Evolutionary conservation across 2,888 invertebrate species (phyloP).

Genomic region (Eremobia ochroleuca): DNA sequence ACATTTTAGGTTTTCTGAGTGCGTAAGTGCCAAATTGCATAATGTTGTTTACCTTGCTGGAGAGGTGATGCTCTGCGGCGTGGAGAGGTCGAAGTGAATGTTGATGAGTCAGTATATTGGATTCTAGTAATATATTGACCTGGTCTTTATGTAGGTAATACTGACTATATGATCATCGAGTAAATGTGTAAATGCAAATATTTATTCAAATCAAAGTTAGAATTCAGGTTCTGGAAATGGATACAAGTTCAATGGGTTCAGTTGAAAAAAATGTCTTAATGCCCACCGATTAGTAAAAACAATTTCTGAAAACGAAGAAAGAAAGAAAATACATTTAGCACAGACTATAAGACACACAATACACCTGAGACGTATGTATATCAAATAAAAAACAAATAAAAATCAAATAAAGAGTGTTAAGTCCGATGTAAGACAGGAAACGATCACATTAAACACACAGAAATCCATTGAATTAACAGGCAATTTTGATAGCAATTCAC

Average conservation of each 20-base stretch:
- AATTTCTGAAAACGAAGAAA: slow-evolving; percentile 14
- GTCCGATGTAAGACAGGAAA: too few relatives aligned
- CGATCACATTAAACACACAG: slow-evolving; percentile 4
- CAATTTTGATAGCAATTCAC: slow-evolving; percentile 31
- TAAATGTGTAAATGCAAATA: background rate
- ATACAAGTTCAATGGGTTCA: background rate
- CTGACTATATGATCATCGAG: background rate
- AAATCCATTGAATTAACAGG: slow-evolving; percentile 17
- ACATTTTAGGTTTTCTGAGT: background rate
- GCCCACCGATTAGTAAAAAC: slow-evolving; percentile 16
- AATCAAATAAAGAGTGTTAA: too few relatives aligned
- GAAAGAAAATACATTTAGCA: too few relatives aligned
- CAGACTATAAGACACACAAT: too few relatives aligned
- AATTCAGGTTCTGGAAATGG: background rate
- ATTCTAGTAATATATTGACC: background rate
- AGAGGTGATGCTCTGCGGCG: background rate
- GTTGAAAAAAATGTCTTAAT: slow-evolving; percentile 1
- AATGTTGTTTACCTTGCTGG: background rate
- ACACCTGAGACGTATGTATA: too few relatives aligned
- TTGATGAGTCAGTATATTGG: slow-evolving; percentile 2
- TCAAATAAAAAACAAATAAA: too few relatives aligned
- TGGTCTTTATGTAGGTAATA: background rate
- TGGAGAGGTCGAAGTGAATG: background rate
- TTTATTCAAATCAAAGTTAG: background rate
- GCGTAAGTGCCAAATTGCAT: slow-evolving; percentile 11